Evolutionary conservation across 2,797 vertebrate species (phyloP), one percentile per base, ranked within the genome.

Genomic region (Sternarchorhynchus goeldii): DNA sequence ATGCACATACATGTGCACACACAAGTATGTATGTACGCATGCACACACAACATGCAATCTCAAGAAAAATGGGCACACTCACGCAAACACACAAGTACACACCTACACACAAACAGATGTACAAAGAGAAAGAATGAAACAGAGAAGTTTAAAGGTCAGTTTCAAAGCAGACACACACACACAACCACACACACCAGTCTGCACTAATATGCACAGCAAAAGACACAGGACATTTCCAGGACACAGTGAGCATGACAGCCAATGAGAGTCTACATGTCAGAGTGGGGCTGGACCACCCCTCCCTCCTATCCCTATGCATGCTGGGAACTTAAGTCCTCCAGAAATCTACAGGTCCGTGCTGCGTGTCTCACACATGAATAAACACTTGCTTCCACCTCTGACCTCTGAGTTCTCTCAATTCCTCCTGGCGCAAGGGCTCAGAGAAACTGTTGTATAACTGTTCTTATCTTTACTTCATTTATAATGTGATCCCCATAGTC

Each of bases 71-170:
- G 72, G 25, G 62, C 73, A 25, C 25, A 25, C 25, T 25, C 58
- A 65, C 32, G 21, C 70, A 78, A 20, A 63, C 21, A 73, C 39
- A 62, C 25, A 1, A 25, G 25, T 25, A 25, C 25, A 25, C 25
- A 25, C 25, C 25, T 25, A 25, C 53, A 72, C 39, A 79, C 21
- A 79, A 20, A 18, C 5, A 67, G 39, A 71, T 65, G 50, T 14
- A 2, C 14, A 50, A 14, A 50, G 10, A 78, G 75, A 77, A 62
- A 73, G 53, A 55, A 58, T 75, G 62, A 78, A 62, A 67, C 69
- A 80, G 34, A 36, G 29, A 53, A 65, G 63, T 74, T 56, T 70
- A 45, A 75, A 55, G 72, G 60, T 58, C 60, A 56, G 62, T 57
- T 45, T 55, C 65, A 75, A 34, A 53, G 31, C 21, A 70, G 63